A percentile compares a stretch with the other conserved stretches of the same genome.
phyloP scores from a whole-genome alignment of 2,888 invertebrate genomes.

The Drosophila multiciliata region DNA sequence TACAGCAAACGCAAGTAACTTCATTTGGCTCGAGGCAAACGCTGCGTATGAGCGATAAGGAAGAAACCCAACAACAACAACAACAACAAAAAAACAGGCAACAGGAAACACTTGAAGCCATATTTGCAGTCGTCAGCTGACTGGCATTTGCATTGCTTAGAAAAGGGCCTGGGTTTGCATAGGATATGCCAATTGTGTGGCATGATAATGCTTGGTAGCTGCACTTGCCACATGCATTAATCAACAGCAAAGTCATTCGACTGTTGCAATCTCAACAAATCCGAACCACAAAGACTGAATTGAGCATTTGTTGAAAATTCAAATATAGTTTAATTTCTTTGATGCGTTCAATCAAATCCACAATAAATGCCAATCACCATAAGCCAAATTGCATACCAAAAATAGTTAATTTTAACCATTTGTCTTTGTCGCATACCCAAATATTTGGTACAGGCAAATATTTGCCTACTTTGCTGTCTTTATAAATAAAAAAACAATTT shows the following conservation, averaged over 20 bases:
- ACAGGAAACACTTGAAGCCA: conserved; percentile 21
- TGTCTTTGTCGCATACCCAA: conserved; percentile 1
- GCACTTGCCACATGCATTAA: conserved; percentile 39
- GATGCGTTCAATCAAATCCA: conserved; percentile 4
- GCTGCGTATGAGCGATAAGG: conserved; percentile 70
- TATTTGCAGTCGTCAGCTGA: conserved; percentile 24
- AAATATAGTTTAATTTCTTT: conserved; percentile 42
- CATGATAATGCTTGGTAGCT: background rate
- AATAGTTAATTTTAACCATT: conserved; percentile 11
- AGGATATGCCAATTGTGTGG: background rate
- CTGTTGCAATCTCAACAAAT: conserved; percentile 9
- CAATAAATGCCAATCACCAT: conserved; percentile 28
- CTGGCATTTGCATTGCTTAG: conserved; percentile 37
- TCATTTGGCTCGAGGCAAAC: conserved; percentile 59
- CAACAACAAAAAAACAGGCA: background rate
- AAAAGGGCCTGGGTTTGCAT: background rate
- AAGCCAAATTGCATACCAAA: conserved; percentile 18
- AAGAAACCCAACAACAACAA: conserved; percentile 12
- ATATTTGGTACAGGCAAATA: background rate
- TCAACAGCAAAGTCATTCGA: conserved; percentile 31
- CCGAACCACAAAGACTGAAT: conserved; percentile 21
- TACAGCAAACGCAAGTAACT: conserved; percentile 69
- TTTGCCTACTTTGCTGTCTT: background rate
- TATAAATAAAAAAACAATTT: background rate
- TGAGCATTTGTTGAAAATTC: conserved; percentile 7